These are phyloP conservation scores for Epistrophe eligans DNA, from an alignment of 2,888 invertebrate genomes.

Conservation along the genomic window DNA sequence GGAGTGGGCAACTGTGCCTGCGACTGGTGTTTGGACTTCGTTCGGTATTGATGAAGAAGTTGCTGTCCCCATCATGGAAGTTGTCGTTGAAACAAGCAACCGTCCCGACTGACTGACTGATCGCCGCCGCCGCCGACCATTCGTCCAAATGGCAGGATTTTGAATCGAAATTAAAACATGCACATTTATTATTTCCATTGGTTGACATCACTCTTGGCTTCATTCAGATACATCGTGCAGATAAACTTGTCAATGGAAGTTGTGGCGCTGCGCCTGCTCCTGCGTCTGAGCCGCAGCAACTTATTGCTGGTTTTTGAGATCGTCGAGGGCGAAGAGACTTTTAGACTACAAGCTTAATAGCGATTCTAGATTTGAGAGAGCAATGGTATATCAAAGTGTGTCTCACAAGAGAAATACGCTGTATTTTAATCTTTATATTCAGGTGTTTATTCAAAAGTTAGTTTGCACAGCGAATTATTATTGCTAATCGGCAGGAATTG, in stretches of 20 bases:
- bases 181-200: constrained; percentile 78
- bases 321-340: constrained; percentile 19
- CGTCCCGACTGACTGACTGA: constrained; percentile 53
- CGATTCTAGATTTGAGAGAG: constrained; percentile 32
- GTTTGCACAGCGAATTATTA: no score
- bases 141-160: constrained; percentile 70
- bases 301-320: not conserved
- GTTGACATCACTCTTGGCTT: constrained; percentile 77
- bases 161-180: constrained; percentile 77
- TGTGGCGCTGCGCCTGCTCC: constrained; percentile 60
- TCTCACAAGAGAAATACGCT: constrained; percentile 6
- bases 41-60: constrained; percentile 67
- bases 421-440: no score
- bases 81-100: constrained; percentile 59
- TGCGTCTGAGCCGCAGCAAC: not conserved
- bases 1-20: not conserved
- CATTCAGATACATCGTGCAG: constrained; percentile 77
- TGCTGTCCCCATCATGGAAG: constrained; percentile 50
- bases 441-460: no score
- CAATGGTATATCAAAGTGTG: constrained; percentile 10
- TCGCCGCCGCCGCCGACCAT: constrained; percentile 64
- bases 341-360: constrained; percentile 15
- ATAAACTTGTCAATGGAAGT: constrained; percentile 78
- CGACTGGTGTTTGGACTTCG: constrained; percentile 4
- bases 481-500: no score